Conservation (phyloP, 2,113 vertebrate species). For the Tyto alba region DNA sequence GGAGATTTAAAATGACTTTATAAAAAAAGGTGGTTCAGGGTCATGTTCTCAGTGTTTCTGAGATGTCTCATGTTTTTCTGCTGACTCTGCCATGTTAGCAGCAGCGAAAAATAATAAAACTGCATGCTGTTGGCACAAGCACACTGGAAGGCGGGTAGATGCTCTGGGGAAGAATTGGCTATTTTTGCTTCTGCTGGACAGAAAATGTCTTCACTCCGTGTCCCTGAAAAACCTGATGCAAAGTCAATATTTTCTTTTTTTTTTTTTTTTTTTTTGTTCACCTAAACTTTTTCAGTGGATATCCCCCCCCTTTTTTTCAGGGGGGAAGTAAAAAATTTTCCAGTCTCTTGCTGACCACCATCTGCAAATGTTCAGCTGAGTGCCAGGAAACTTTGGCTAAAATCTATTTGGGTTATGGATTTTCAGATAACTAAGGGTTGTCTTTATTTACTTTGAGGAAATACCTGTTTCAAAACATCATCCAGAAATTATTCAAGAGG, state of each 20-base stretch:
- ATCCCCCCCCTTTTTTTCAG: not conserved
- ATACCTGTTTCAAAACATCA: not conserved
- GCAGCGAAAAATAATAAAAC: not conserved
- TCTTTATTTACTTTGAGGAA: not conserved
- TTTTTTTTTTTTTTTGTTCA: not conserved
- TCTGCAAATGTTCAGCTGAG: not conserved
- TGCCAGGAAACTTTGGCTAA: not conserved
- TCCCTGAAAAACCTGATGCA: conserved; percentile 41
- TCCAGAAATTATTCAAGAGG: not conserved
- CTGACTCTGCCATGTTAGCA: conserved; percentile 37
- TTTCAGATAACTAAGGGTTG: not conserved
- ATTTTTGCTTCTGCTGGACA: conserved; percentile 33
- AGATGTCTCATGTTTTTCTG: conserved; percentile 29
- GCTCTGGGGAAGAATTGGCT: conserved; percentile 16
- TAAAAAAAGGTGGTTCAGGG: not conserved
- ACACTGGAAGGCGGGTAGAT: not conserved
- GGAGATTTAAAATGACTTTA: not conserved
- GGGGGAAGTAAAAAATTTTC: not conserved
- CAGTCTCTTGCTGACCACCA: not conserved
- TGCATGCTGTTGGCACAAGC: conserved; percentile 8
- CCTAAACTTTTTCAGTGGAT: not conserved
- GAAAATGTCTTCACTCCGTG: not conserved
- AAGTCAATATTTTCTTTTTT: not conserved
- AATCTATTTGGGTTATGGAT: not conserved
- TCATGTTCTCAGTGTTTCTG: not conserved